Conservation (phyloP, 2,797 vertebrate genomes). For the Phoebastria nigripes region DNA sequence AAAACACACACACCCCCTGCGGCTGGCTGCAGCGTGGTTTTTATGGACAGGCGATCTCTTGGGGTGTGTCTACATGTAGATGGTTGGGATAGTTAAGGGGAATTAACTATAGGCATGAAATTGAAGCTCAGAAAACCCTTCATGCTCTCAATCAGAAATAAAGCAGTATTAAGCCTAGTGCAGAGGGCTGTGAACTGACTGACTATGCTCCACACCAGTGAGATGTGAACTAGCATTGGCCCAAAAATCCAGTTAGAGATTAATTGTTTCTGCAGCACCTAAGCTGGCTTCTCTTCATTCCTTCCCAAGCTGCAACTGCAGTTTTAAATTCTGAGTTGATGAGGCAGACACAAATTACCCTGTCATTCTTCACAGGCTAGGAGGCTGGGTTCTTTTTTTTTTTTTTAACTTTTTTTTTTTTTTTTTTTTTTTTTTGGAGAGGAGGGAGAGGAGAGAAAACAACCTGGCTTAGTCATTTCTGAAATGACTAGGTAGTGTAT, state of each 20-base stretch:
- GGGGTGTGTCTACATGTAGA: background rate
- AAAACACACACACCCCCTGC: background rate
- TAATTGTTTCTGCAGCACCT: background rate
- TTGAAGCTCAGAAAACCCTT: background rate
- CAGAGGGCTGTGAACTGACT: background rate
- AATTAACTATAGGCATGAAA: background rate
- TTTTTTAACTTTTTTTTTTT: no score
- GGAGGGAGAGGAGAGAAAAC: background rate
- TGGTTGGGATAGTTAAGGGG: background rate
- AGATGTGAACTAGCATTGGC: background rate
- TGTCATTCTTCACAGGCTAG: background rate
- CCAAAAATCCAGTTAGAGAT: background rate
- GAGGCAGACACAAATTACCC: slow-evolving; percentile 1
- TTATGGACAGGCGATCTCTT: background rate
- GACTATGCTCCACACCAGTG: background rate
- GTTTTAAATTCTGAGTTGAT: slow-evolving; percentile 4
- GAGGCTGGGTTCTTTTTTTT: background rate
- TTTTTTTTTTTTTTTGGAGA: background rate
- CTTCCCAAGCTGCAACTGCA: background rate
- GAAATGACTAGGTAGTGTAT: background rate
- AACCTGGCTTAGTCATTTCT: background rate
- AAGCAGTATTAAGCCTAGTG: background rate
- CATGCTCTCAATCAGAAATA: background rate
- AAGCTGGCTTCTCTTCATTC: slow-evolving; percentile 20
- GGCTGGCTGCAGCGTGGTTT: background rate